Base-by-base conservation (phyloP, 1,140 invertebrate genomes). In the Chironomus striatipennis region DNA sequence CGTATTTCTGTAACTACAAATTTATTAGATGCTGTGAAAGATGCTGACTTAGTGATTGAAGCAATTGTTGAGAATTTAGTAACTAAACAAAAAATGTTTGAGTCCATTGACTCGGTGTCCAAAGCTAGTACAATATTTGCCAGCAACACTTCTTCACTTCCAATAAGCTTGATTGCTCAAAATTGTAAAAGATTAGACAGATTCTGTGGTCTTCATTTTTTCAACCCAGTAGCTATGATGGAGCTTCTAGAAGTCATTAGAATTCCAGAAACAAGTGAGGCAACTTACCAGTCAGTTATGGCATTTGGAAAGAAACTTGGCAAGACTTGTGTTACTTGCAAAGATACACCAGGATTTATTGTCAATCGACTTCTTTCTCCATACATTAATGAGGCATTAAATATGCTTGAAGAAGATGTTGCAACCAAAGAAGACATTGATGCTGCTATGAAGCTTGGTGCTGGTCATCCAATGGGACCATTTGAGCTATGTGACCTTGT, bases 141-240 rank as follows among this genome's bases (percentile, higher is more conserved):
- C 1, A 93, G 92, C 9, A 97, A 97, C 80, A 97, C 95, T 2
- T 96, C 93, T 7, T 96, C 94, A 0, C 83, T 97, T 7, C 88
- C 91, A 12, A 92, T 96, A 77, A 85, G 85, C 75, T 93, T 95
- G 77, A 96, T 97, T 78, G 89, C 90, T n/a, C 88, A 91, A 1
- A 86, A 86, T 8, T 86, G 87, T 0, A 86, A 88, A 73, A 84
- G 88, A 76, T 88, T 88, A 79, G 86, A 87, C 77, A 81, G 84
- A 77, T 94, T 94, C 83, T 92, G 89, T 73, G 93, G 94, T 7
- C 84, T 96, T 9, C 94, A 97, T 83, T 97, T 96, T 83, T 97
- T 97, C 83, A 96, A 96, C 83, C 95, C 95, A 8, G 95, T 94
- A 1, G 93, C 94, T 1, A 87, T 96, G 34, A 96, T 97, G 94